Evolutionary conservation across 2,113 vertebrate species (phyloP).

Genomic region (Cisticola juncidis): DNA sequence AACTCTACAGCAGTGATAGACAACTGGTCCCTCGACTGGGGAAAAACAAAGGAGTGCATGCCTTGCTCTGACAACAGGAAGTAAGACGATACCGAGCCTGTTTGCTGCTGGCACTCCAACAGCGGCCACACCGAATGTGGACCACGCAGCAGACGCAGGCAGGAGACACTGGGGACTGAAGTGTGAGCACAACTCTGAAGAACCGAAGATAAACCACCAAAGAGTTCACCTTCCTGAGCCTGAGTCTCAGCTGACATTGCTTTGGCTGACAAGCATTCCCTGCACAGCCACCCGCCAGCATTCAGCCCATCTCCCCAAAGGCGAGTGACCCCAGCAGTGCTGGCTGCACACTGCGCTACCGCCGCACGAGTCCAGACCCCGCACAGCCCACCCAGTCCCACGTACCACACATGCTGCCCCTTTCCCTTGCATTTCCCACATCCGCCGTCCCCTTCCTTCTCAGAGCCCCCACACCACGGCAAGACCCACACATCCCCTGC

Average conservation of each 20-base stretch:
- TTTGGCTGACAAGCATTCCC: fast-evolving
- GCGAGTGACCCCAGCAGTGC: fast-evolving
- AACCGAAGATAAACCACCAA: fast-evolving
- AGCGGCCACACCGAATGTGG: fast-evolving
- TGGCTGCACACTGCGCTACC: fast-evolving
- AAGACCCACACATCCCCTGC: not conserved
- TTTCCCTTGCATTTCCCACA: not conserved
- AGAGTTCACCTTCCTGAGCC: fast-evolving
- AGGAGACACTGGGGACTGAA: not conserved
- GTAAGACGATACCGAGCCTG: not conserved
- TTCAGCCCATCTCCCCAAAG: not conserved
- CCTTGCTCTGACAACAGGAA: not conserved
- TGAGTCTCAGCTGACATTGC: not conserved
- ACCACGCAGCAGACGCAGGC: fast-evolving
- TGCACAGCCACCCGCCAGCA: not conserved
- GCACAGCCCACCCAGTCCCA: not conserved
- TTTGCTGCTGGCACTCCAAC: not conserved
- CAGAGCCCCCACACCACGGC: not conserved
- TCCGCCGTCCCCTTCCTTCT: not conserved
- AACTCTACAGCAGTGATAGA: not conserved
- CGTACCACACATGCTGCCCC: fast-evolving
- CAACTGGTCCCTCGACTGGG: not conserved
- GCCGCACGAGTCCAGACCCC: not conserved
- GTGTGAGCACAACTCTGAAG: fast-evolving
- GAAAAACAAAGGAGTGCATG: not conserved